Conservation (phyloP, 2,113 vertebrate genomes). For the Peromyscus maniculatus region DNA sequence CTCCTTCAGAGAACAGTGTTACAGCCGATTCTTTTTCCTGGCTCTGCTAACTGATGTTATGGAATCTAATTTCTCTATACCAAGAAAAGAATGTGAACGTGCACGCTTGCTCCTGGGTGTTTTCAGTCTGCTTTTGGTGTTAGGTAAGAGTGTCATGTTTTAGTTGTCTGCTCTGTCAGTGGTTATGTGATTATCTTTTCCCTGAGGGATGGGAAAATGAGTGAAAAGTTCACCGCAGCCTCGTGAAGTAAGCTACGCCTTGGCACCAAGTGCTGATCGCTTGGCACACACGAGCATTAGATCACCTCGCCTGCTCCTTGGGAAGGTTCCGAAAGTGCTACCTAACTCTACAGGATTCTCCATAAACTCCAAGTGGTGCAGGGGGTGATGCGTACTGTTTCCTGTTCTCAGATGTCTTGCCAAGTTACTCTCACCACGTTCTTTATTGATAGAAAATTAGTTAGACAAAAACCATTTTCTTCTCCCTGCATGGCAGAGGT, state of each 20-base stretch:
- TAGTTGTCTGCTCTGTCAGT: constrained; percentile 64
- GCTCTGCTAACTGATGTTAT: constrained; percentile 45
- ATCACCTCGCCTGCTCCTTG: constrained; percentile 65
- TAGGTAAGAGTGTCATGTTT: constrained; percentile 51
- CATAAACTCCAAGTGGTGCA: constrained; percentile 15
- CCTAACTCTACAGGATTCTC: constrained; percentile 43
- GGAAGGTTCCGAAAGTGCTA: constrained; percentile 58
- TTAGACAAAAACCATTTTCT: constrained; percentile 75
- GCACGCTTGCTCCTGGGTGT: not conserved
- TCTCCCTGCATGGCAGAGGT: constrained; percentile 43
- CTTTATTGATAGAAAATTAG: constrained; percentile 72
- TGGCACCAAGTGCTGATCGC: constrained; percentile 7
- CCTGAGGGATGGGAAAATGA: constrained; percentile 53
- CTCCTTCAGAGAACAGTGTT: constrained; percentile 52
- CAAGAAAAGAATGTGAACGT: constrained; percentile 51
- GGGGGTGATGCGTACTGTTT: constrained; percentile 39
- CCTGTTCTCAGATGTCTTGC: constrained; percentile 60
- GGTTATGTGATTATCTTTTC: constrained; percentile 56
- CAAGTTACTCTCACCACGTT: constrained; percentile 68
- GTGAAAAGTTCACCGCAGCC: constrained; percentile 71
- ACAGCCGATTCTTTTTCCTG: not conserved
- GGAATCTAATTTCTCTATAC: not conserved
- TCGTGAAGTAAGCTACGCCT: constrained; percentile 36
- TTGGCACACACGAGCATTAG: constrained; percentile 56
- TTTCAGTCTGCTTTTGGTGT: constrained; percentile 61